Evolutionary conservation across 2,888 invertebrate species (phyloP).

Genomic region (Meganola albula): DNA sequence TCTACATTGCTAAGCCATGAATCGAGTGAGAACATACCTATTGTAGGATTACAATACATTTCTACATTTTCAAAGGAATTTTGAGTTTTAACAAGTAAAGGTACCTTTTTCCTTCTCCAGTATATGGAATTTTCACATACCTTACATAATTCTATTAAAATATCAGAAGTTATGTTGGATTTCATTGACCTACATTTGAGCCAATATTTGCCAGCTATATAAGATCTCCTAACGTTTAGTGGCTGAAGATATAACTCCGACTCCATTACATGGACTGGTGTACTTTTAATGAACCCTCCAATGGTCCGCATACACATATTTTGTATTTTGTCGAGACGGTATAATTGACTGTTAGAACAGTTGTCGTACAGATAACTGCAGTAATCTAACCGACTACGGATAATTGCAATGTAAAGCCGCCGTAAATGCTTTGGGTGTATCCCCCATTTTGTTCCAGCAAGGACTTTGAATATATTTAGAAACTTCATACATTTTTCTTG

Average conservation of each 20-base stretch:
- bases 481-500: background rate
- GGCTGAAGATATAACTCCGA: background rate
- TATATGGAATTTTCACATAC: background rate
- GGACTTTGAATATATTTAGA: background rate
- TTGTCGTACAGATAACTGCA: background rate
- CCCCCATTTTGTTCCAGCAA: background rate
- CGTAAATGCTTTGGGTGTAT: background rate
- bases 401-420: background rate
- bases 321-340: background rate
- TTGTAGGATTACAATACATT: background rate
- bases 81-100: background rate
- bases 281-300: conserved; percentile 2
- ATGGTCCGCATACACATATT: background rate
- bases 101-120: background rate
- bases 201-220: background rate
- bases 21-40: background rate
- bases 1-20: background rate
- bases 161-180: background rate
- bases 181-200: background rate
- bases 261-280: conserved; percentile 3
- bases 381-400: background rate
- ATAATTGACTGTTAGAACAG: background rate
- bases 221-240: background rate
- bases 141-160: background rate
- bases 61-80: background rate